phyloP scores from a whole-genome alignment of 2,113 vertebrate genomes.

The Neotoma lepida region DNA sequence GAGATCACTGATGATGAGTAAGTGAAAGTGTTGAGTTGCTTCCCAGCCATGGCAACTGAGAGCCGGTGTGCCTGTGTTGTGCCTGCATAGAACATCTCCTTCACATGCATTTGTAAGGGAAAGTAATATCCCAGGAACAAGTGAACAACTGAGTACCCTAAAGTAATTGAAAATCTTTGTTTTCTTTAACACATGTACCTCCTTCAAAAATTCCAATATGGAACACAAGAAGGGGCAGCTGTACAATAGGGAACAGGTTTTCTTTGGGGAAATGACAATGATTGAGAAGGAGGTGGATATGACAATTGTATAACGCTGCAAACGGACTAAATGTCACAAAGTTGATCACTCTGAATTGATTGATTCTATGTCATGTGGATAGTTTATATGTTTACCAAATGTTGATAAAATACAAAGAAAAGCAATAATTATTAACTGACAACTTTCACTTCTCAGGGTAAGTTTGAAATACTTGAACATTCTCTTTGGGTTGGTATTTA shows the following conservation, averaged over 20 bases:
- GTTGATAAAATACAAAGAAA: background rate
- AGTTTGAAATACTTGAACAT: background rate
- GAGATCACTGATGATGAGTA: background rate
- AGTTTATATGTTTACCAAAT: background rate
- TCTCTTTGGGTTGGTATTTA: background rate
- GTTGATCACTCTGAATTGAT: background rate
- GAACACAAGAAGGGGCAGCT: background rate
- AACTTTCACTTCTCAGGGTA: background rate
- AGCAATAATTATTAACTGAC: background rate
- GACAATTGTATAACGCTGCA: background rate
- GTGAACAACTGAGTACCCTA: background rate
- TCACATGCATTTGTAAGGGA: fast-evolving
- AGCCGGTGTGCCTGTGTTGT: background rate
- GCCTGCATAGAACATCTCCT: background rate
- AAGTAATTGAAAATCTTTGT: background rate
- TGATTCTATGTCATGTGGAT: background rate
- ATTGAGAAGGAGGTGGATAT: background rate
- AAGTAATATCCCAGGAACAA: background rate
- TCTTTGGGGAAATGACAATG: background rate
- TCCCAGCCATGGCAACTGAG: background rate
- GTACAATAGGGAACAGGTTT: background rate
- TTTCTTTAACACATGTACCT: background rate
- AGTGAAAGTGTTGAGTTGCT: background rate
- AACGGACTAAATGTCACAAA: background rate
- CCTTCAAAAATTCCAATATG: background rate